These are phyloP conservation scores for Oceanites oceanicus DNA, from an alignment of 2,113 vertebrate genomes.

Conservation along the genomic window DNA sequence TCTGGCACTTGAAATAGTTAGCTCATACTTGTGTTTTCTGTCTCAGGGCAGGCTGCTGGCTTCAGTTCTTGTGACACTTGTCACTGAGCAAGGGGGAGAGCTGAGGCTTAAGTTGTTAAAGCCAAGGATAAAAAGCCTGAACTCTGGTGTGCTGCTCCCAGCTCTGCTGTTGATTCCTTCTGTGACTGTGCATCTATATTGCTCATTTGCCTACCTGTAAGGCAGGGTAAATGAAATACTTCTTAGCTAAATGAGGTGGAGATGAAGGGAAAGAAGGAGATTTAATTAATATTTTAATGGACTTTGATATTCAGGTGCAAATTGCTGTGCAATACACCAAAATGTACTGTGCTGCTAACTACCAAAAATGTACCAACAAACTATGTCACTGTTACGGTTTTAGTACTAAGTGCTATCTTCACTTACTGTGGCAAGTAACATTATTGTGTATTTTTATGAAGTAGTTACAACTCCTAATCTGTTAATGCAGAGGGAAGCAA, in stretches of 20 bases:
- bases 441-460: neutral
- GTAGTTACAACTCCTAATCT: neutral
- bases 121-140: neutral
- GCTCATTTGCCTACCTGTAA: neutral
- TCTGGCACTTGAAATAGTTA: neutral
- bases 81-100: neutral
- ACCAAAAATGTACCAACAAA: neutral
- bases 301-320: neutral
- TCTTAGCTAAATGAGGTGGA: neutral
- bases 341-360: neutral
- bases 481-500: neutral
- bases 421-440: neutral
- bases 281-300: neutral
- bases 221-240: neutral
- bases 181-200: neutral
- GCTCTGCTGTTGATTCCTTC: neutral
- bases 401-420: neutral
- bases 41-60: neutral
- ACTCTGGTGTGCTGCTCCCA: neutral
- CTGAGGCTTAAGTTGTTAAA: neutral
- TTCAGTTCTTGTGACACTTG: neutral
- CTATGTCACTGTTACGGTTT: neutral
- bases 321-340: neutral
- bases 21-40: neutral
- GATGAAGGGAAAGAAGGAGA: neutral